Conservation (phyloP, 2,113 vertebrate species). For the Nematolebias whitei region DNA sequence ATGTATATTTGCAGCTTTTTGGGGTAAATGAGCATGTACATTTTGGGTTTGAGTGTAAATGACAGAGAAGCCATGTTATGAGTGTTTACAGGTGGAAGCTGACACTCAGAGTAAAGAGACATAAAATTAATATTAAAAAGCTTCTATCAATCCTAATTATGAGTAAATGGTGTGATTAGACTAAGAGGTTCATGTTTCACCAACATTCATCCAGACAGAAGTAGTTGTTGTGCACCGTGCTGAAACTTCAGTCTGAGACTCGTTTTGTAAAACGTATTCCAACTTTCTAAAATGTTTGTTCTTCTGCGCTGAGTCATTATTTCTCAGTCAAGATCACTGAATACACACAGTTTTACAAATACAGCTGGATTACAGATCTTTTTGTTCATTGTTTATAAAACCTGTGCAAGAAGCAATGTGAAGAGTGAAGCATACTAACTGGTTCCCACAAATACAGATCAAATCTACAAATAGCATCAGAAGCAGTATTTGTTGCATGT, state of each 20-base stretch:
- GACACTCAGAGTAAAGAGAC: slow-evolving; percentile 44
- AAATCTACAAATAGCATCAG: too few relatives aligned
- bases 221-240: neutral
- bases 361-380: neutral
- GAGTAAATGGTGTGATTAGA: slow-evolving; percentile 38
- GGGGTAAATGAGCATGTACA: neutral
- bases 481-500: too few relatives aligned
- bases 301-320: neutral
- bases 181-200: slow-evolving; percentile 42
- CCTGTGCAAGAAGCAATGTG: too few relatives aligned
- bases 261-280: neutral
- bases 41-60: neutral
- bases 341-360: neutral
- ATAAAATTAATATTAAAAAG: slow-evolving; percentile 37
- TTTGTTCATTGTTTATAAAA: too few relatives aligned
- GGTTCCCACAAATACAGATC: too few relatives aligned
- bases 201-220: neutral
- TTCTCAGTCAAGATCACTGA: neutral
- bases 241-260: slow-evolving; percentile 2
- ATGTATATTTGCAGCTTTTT: too few relatives aligned
- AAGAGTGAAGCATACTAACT: too few relatives aligned
- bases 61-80: slow-evolving; percentile 9
- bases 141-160: slow-evolving; percentile 27
- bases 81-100: slow-evolving; percentile 25
- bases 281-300: neutral